Base-by-base conservation (phyloP, 2,888 invertebrate species). In the Creontiades dilutus region DNA sequence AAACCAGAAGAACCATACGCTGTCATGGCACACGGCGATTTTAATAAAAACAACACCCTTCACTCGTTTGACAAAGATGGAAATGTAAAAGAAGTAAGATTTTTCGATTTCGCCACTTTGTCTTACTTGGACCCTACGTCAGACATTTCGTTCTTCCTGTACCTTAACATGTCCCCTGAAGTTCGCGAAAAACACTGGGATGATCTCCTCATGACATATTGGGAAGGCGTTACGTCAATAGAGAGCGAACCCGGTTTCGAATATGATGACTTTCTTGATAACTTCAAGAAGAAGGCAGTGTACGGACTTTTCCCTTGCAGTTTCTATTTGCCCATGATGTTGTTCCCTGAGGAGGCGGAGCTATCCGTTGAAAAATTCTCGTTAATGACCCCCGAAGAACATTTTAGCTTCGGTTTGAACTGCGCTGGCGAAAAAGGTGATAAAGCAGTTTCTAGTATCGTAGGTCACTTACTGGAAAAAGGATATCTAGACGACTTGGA, bases 1-100 rank as follows among this genome's bases (percentile, higher is more conserved):
- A 9, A 12, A 13, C 82, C 91, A 16, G 91, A 90, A 47, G 91
- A 91, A 86, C 92, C 92, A 0, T 48, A 84, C 1, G 89, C 89
- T 37, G 93, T 93, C 0, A 88, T 93, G 0, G 93, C 93, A 78
- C 93, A 93, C 82, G 93, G 93, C 0, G 93, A 93, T 91, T 92
- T 93, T 61, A 93, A 93, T 92, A 92, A 93, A 3, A 93, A 93
- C 91, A 93, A 93, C 91, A 92, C 93, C 47, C 89, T 93, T 19
- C 93, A 92, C 90, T 92, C 92, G 55, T 93, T 93, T 90, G 92
- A 47, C 0, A 90, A 92, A 4, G 92, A 91, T 11, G 92, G 92
- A 82, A 93, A 93, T 0, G 46, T 91, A 0, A 92, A 92, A n/a
- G 93, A 93, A 78, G 93, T 92, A 55, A 91, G 93, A 27, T 90